Percentiles rank a stretch among this genome's conserved stretches.
Evolutionary conservation across 2,888 invertebrate genomes (phyloP).

Genomic region (Drosophila cracens): DNA sequence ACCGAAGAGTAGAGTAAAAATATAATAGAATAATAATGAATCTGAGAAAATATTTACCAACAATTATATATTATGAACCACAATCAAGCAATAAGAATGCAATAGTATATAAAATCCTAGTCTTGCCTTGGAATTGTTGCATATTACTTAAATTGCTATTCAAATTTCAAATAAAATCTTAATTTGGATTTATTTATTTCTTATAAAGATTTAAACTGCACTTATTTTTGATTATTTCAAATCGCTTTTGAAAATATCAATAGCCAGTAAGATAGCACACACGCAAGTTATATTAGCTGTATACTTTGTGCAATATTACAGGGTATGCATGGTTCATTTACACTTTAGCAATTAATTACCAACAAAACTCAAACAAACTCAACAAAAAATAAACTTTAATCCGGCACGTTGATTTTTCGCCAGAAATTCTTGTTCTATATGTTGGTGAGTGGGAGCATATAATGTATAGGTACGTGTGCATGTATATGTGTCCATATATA

Average conservation of each 20-base stretch:
- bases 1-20: neutral
- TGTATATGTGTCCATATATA: neutral
- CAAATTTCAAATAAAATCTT: neutral
- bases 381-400: conserved; percentile 55
- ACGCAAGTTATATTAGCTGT: neutral
- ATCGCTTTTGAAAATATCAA: neutral
- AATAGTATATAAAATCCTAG: neutral
- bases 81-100: neutral
- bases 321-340: conserved; percentile 19
- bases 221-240: neutral
- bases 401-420: conserved; percentile 65
- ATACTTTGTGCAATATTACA: neutral
- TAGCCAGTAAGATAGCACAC: neutral
- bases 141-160: neutral
- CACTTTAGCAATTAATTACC: conserved; percentile 76
- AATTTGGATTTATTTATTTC: neutral
- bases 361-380: conserved; percentile 76
- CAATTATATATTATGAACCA: neutral
- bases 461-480: conserved; percentile 20
- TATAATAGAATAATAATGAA: too few relatives aligned
- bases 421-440: conserved; percentile 56
- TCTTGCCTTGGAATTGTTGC: neutral
- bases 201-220: neutral
- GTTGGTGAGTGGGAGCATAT: conserved; percentile 6
- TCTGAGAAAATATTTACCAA: neutral